A percentile compares a stretch with the other conserved stretches of the same genome.
Evolutionary conservation across 2,888 invertebrate genomes (phyloP).

Genomic region (Nomada goodeniana): DNA sequence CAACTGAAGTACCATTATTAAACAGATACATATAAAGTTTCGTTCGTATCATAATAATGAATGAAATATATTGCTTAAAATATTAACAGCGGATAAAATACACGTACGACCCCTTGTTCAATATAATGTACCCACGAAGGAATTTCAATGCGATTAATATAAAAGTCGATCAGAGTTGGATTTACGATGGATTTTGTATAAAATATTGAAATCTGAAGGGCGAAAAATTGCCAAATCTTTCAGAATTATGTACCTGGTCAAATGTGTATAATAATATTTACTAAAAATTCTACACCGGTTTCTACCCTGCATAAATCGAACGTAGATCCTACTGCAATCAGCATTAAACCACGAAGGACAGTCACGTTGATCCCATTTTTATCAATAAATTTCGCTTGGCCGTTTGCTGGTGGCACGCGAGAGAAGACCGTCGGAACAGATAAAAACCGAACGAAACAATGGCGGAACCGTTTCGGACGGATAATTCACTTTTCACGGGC

Average conservation of each 20-base stretch:
- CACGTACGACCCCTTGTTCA: too few species aligned
- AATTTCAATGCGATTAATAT: too few species aligned
- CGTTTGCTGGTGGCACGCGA: background rate
- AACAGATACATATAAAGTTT: background rate
- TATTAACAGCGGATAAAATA: too few species aligned
- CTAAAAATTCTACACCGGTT: too few species aligned
- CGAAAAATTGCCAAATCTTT: too few species aligned
- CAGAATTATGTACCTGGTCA: too few species aligned
- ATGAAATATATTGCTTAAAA: background rate
- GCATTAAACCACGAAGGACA: background rate
- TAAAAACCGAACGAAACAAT: constrained; percentile 30
- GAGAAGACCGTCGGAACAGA: background rate
- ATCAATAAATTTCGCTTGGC: background rate
- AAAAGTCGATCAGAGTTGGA: too few species aligned
- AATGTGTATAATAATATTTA: too few species aligned
- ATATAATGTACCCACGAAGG: too few species aligned
- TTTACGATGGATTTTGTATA: too few species aligned
- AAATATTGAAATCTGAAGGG: too few species aligned
- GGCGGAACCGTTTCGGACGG: constrained; percentile 8
- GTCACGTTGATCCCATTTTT: background rate
- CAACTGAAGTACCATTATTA: background rate
- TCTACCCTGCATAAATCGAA: background rate
- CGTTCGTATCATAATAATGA: background rate
- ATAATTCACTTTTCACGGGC: constrained; percentile 38
- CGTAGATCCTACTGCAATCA: background rate